Conservation (phyloP, 92 coral and sea anemone species). For the Palythoa heliodiscus region DNA sequence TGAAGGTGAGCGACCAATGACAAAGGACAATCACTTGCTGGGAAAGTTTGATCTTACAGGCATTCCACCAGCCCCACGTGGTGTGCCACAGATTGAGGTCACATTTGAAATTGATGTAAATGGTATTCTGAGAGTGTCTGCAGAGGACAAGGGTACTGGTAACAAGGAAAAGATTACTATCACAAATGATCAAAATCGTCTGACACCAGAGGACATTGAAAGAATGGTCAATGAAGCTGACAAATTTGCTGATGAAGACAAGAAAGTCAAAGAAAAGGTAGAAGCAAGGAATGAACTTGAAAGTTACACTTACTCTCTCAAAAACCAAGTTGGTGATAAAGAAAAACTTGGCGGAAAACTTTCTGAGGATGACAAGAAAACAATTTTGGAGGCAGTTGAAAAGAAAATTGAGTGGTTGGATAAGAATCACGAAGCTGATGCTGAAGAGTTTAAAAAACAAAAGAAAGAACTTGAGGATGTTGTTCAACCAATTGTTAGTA, state of each 20-base stretch:
- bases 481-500: conserved; percentile 99
- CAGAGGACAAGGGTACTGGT: conserved; percentile 99
- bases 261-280: conserved; percentile 88
- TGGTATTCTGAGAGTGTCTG: conserved; percentile 97
- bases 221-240: conserved; percentile 98
- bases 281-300: conserved; percentile 95
- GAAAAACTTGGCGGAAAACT: conserved; percentile 98
- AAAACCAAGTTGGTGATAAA: conserved; percentile 97
- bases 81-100: conserved; percentile 98
- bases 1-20: conserved; percentile 99
- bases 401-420: conserved; percentile 94
- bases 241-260: conserved; percentile 98
- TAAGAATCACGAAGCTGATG: conserved; percentile 85
- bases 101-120: conserved; percentile 97
- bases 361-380: conserved; percentile 95
- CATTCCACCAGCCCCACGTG: conserved; percentile 99
- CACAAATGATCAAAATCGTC: conserved; percentile 97
- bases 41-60: conserved; percentile 98
- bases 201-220: conserved; percentile 97
- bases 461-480: conserved; percentile 95
- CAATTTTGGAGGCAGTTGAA: conserved; percentile 86
- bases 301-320: conserved; percentile 95
- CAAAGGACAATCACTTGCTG: conserved; percentile 92
- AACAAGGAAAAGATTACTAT: conserved; percentile 99
- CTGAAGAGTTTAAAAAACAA: conserved; percentile 89